phyloP scores from a whole-genome alignment of 2,888 invertebrate genomes.

The Mythimna loreyi region DNA sequence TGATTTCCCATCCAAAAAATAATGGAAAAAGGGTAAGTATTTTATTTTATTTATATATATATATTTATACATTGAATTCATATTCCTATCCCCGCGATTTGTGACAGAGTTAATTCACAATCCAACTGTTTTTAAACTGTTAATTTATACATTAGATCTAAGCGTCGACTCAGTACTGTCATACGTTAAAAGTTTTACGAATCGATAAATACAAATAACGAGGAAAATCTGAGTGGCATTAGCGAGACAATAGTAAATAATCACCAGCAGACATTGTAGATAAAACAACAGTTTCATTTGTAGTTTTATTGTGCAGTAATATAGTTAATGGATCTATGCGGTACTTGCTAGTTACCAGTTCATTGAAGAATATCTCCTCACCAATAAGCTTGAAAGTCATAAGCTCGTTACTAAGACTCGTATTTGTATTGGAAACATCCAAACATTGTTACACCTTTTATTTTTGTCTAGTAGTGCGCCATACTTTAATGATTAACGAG shows the following conservation, averaged over 20 bases:
- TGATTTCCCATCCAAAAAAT: no score
- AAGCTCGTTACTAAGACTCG: slow-evolving; percentile 1
- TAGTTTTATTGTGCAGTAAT: slow-evolving; percentile 11
- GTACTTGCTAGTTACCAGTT: slow-evolving; percentile 2
- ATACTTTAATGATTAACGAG: slow-evolving; percentile 44
- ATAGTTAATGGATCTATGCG: neutral
- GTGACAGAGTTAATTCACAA: neutral
- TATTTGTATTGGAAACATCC: neutral
- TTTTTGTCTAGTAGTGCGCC: slow-evolving; percentile 25
- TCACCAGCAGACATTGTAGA: slow-evolving; percentile 16
- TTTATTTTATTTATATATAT: no score
- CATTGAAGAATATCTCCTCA: slow-evolving; percentile 3
- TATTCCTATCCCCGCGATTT: no score
- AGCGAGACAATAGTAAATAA: slow-evolving; percentile 13
- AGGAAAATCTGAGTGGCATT: slow-evolving; percentile 5
- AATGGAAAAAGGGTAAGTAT: no score
- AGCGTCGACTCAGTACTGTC: neutral
- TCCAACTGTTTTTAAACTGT: neutral
- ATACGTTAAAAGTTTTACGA: slow-evolving; percentile 7
- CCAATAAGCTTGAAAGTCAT: neutral
- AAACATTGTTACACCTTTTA: slow-evolving; percentile 17
- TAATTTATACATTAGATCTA: no score
- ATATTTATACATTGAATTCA: no score
- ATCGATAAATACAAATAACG: slow-evolving; percentile 21
- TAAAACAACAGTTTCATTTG: slow-evolving; percentile 4